Conservation (phyloP, 2,888 invertebrate species). For the Metopia argyrocephala region DNA sequence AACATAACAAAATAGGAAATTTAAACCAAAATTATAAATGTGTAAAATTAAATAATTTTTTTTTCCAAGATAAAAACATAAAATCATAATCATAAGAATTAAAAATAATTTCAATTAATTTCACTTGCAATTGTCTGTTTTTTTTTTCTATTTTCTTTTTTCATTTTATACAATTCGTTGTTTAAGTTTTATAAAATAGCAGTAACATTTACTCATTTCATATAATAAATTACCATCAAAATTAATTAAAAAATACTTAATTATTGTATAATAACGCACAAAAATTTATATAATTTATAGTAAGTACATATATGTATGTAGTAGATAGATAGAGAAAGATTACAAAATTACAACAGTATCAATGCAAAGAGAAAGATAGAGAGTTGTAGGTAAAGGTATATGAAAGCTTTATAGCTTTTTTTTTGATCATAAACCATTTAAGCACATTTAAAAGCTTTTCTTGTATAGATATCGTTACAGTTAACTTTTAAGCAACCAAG, state of each 20-base stretch:
- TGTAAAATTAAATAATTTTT: constrained; percentile 34
- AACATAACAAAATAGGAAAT: constrained; percentile 51
- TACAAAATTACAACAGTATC: constrained; percentile 60
- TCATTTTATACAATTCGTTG: constrained; percentile 59
- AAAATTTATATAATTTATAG: too few species aligned
- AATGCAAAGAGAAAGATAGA: constrained; percentile 57
- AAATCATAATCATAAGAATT: not conserved
- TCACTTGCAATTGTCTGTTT: not conserved
- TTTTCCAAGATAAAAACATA: constrained; percentile 39
- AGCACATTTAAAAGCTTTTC: constrained; percentile 51
- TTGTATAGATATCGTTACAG: not conserved
- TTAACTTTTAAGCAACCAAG: constrained; percentile 19
- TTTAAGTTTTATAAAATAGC: constrained; percentile 19
- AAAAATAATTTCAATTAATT: constrained; percentile 45
- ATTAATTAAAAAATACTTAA: not conserved
- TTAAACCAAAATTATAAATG: constrained; percentile 29
- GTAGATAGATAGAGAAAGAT: constrained; percentile 13
- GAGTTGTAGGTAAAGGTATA: not conserved
- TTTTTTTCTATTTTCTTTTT: not conserved
- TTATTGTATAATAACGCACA: too few species aligned
- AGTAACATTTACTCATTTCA: not conserved
- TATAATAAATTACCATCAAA: not conserved
- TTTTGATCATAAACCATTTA: constrained; percentile 40
- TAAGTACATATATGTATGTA: not conserved
- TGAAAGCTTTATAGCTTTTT: not conserved